phyloP scores from a whole-genome alignment of 2,888 invertebrate species.

The Machimus atricapillus region DNA sequence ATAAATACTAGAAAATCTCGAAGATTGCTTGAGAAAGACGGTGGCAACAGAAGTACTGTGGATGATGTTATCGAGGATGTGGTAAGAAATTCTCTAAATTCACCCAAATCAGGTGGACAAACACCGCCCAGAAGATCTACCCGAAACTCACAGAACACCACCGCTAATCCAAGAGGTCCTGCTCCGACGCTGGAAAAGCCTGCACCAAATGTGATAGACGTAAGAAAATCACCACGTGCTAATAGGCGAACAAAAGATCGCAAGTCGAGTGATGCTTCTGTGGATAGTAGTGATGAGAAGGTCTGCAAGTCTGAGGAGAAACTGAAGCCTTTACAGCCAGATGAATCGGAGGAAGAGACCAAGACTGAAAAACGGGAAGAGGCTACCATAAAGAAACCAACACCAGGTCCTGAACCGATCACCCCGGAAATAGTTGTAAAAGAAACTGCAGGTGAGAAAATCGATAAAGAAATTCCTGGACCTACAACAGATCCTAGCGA shows the following conservation, averaged over 20 bases:
- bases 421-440: slow-evolving; percentile 28
- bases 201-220: slow-evolving; percentile 53
- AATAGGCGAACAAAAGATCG: slow-evolving; percentile 70
- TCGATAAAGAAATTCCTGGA: not conserved
- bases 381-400: not conserved
- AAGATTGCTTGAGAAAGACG: slow-evolving; percentile 79
- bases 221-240: slow-evolving; percentile 72
- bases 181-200: slow-evolving; percentile 31
- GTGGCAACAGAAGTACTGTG: slow-evolving; percentile 72
- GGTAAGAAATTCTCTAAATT: slow-evolving; percentile 70
- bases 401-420: not conserved
- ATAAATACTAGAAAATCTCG: slow-evolving; percentile 80
- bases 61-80: slow-evolving; percentile 93
- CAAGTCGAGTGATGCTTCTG: slow-evolving; percentile 71
- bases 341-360: slow-evolving; percentile 46
- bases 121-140: slow-evolving; percentile 61
- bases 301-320: slow-evolving; percentile 48
- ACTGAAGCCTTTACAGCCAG: slow-evolving; percentile 41
- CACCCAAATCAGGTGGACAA: slow-evolving; percentile 56
- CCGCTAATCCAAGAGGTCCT: slow-evolving; percentile 46
- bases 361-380: slow-evolving; percentile 54
- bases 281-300: slow-evolving; percentile 71
- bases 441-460: slow-evolving; percentile 22
- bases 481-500: slow-evolving; percentile 55
- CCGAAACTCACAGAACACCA: slow-evolving; percentile 60